phyloP scores from a whole-genome alignment of 2,113 vertebrate species.

The Jacana jacana region DNA sequence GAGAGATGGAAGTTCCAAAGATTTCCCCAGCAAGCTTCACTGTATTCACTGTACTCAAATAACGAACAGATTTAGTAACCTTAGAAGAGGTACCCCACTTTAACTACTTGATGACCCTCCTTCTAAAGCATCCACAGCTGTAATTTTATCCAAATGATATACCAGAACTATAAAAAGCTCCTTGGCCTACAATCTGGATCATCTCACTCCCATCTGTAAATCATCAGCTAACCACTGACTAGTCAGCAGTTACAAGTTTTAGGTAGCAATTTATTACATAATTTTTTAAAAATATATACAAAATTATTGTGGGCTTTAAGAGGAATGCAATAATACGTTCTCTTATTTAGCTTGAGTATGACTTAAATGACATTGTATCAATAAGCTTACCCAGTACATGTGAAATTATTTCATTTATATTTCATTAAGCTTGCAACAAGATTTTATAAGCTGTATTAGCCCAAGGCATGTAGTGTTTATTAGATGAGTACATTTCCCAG shows the following conservation, averaged over 20 bases:
- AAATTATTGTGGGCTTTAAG: constrained; percentile 17
- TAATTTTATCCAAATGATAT: constrained; percentile 46
- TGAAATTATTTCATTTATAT: neutral
- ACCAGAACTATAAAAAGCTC: constrained; percentile 42
- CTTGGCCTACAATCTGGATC: constrained; percentile 1
- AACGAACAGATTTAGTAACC: neutral
- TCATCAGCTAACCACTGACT: constrained; percentile 48
- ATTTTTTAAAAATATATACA: neutral
- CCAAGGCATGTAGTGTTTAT: neutral
- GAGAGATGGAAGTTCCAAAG: neutral
- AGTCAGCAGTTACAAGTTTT: constrained; percentile 49
- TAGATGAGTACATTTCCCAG: neutral
- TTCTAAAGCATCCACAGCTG: neutral
- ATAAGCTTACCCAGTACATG: neutral
- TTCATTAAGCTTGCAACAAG: neutral
- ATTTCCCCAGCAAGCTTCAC: too few relatives aligned
- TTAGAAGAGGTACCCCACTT: neutral
- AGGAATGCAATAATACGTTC: neutral
- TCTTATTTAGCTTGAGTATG: neutral
- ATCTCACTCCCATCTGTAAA: constrained; percentile 41
- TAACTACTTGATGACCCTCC: neutral
- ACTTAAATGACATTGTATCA: neutral
- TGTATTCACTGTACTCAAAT: neutral
- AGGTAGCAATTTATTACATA: constrained; percentile 47
- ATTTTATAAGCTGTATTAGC: constrained; percentile 15